Evolutionary conservation across 2,797 vertebrate species (phyloP).

Genomic region (Cossypha polioptera): DNA sequence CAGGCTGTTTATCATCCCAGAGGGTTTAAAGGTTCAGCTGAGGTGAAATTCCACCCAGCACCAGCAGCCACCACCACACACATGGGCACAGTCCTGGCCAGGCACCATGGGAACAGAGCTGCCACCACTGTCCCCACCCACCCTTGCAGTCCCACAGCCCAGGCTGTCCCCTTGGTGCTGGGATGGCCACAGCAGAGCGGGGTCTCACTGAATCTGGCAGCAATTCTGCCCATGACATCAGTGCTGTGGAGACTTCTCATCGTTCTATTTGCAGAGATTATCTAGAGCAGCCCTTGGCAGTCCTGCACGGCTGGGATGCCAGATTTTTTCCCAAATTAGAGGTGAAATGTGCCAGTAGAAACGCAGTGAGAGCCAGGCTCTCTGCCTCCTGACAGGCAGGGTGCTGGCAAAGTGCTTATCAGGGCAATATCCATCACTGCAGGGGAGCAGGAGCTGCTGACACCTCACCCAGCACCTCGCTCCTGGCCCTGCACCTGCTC

Average conservation of each 20-base stretch:
- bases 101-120: not conserved
- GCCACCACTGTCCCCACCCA: not conserved
- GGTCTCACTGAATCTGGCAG: not conserved
- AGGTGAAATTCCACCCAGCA: not conserved
- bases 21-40: fast-evolving
- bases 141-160: not conserved
- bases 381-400: not conserved
- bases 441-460: not conserved
- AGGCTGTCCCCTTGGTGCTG: not conserved
- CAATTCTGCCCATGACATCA: slow-evolving; percentile 28
- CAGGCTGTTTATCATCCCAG: not conserved
- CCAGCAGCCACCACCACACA: not conserved
- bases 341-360: slow-evolving; percentile 43
- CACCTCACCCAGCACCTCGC: fast-evolving
- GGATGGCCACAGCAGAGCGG: fast-evolving
- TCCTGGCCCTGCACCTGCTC: not conserved
- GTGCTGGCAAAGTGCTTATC: not conserved
- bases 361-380: not conserved
- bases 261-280: slow-evolving; percentile 44
- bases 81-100: not conserved
- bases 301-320: not conserved
- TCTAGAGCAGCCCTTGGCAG: slow-evolving; percentile 39
- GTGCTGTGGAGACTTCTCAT: not conserved
- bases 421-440: fast-evolving
- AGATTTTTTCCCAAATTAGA: slow-evolving; percentile 34